phyloP scores from a whole-genome alignment of 2,113 vertebrate species.

The Dolichotis patagonum region DNA sequence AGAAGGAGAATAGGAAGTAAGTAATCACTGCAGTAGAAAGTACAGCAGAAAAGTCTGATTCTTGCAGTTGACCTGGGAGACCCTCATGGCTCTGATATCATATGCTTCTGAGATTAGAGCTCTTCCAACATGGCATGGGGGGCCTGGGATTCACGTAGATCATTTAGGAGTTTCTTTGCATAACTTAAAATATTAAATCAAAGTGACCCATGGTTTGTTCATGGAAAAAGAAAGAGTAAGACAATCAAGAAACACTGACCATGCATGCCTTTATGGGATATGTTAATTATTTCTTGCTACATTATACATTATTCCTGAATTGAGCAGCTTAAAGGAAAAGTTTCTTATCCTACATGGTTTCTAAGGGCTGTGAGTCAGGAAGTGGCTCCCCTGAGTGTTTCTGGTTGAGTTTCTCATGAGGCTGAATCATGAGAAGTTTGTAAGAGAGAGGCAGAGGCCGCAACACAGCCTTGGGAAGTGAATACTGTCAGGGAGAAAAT shows the following conservation, averaged over 20 bases:
- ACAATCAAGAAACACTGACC: background rate
- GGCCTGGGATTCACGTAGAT: background rate
- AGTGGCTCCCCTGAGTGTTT: background rate
- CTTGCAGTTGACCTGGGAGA: background rate
- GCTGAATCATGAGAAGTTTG: background rate
- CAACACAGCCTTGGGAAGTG: background rate
- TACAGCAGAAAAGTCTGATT: background rate
- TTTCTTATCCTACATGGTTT: background rate
- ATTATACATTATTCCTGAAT: background rate
- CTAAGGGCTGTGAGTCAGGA: background rate
- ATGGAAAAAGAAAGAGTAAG: constrained; percentile 7
- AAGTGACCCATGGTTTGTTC: background rate
- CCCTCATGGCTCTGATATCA: background rate
- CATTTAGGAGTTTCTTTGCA: background rate
- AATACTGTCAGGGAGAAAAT: too few species aligned
- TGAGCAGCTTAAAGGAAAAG: background rate
- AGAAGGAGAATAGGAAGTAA: background rate
- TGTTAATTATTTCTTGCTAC: background rate
- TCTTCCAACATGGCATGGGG: background rate
- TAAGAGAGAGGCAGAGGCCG: background rate
- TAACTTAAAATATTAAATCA: background rate
- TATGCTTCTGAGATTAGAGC: background rate
- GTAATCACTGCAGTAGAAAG: background rate
- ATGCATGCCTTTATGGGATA: background rate
- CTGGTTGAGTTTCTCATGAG: background rate